Conservation (phyloP, 2,113 vertebrate species). For the Xiphophorus couchianus region DNA sequence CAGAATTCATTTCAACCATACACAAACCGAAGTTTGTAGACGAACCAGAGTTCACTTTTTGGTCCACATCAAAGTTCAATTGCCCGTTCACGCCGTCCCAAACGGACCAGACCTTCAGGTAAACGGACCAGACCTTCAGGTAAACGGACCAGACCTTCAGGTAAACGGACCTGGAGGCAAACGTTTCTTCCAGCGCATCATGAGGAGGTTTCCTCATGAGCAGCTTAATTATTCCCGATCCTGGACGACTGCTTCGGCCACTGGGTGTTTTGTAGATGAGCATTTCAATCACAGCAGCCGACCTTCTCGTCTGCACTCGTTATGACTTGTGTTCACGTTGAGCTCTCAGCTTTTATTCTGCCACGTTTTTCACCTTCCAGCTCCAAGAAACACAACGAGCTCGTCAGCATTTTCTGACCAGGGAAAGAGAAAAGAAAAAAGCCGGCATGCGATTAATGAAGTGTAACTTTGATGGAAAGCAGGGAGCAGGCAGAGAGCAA, state of each 20-base stretch:
- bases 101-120: too few relatives aligned
- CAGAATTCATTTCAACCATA: too few relatives aligned
- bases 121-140: too few relatives aligned
- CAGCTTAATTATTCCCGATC: neutral
- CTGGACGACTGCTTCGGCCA: neutral
- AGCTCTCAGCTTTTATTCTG: neutral
- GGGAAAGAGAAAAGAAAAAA: constrained; percentile 1
- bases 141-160: too few relatives aligned
- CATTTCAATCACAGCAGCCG: neutral
- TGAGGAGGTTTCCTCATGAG: neutral
- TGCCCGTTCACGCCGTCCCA: too few relatives aligned
- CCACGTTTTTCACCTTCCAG: constrained; percentile 6
- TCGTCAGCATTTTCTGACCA: constrained; percentile 46
- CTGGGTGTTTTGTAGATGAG: neutral
- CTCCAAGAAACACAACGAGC: constrained; percentile 48
- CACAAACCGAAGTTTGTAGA: too few relatives aligned
- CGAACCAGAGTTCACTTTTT: too few relatives aligned
- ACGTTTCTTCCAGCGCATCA: too few relatives aligned
- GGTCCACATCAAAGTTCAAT: too few relatives aligned
- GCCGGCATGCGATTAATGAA: constrained; percentile 10
- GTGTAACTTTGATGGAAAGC: neutral
- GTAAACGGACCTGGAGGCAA: too few relatives aligned
- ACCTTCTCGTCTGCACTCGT: neutral
- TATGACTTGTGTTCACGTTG: neutral
- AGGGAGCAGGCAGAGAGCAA: neutral